Evolutionary conservation across 2,113 vertebrate genomes (phyloP).

Genomic region (Panurus biarmicus): DNA sequence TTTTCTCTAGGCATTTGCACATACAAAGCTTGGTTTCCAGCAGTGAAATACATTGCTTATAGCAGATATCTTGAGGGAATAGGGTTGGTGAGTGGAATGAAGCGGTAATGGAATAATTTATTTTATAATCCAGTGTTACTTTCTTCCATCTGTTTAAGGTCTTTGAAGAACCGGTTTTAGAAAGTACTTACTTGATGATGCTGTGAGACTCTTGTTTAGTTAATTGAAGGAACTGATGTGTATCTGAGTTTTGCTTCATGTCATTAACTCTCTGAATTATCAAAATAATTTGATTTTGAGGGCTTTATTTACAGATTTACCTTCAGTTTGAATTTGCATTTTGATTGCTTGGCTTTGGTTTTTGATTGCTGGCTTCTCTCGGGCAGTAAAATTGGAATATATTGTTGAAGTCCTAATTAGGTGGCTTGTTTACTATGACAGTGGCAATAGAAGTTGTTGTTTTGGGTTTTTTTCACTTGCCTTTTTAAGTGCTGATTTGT

Average conservation of each 20-base stretch:
- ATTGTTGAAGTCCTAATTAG: background rate
- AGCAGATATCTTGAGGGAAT: background rate
- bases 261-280: background rate
- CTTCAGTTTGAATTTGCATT: background rate
- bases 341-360: background rate
- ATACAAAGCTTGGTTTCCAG: background rate
- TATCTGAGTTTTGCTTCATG: background rate
- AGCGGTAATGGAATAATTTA: background rate
- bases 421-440: background rate
- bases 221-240: background rate
- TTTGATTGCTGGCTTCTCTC: background rate
- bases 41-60: background rate
- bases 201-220: background rate
- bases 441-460: background rate
- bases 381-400: background rate
- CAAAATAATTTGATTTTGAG: background rate
- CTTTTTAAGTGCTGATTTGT: background rate
- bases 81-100: background rate
- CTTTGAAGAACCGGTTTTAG: background rate
- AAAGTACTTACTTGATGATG: background rate
- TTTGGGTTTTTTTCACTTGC: background rate
- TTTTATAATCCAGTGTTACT: background rate
- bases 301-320: background rate
- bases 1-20: background rate
- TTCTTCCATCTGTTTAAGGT: background rate